Conservation (phyloP, 2,113 vertebrate genomes). For the Limanda limanda region DNA sequence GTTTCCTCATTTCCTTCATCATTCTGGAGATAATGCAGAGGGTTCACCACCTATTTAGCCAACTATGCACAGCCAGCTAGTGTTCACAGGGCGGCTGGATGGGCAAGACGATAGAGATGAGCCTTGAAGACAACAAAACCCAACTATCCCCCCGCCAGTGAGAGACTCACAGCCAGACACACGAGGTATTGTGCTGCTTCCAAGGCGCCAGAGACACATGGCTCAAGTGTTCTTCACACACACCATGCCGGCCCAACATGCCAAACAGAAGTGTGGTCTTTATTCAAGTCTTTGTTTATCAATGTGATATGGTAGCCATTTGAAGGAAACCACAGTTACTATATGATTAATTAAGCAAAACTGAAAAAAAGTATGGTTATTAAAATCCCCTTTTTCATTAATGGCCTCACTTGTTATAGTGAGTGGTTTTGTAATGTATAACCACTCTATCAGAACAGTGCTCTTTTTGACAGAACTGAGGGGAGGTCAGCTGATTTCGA, state of each 20-base stretch:
- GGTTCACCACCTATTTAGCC: constrained; percentile 3
- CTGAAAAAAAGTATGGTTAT: not conserved
- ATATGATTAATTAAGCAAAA: constrained; percentile 22
- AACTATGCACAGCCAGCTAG: constrained; percentile 23
- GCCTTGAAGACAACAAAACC: constrained; percentile 65
- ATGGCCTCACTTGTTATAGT: constrained; percentile 1
- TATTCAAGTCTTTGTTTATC: constrained; percentile 33
- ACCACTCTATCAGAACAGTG: constrained; percentile 3
- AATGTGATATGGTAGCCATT: constrained; percentile 19
- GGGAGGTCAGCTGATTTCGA: constrained; percentile 77
- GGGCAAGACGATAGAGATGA: constrained; percentile 50
- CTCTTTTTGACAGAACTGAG: constrained; percentile 45
- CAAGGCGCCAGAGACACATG: constrained; percentile 47
- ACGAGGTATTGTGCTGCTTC: constrained; percentile 61
- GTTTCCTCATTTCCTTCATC: constrained; percentile 8
- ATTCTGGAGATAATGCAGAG: not conserved
- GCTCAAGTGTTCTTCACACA: constrained; percentile 65
- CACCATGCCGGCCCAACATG: constrained; percentile 42
- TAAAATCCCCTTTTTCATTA: constrained; percentile 1
- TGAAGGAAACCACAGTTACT: constrained; percentile 4
- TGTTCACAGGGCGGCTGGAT: constrained; percentile 43
- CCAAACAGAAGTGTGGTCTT: constrained; percentile 41
- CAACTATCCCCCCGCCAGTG: constrained; percentile 49
- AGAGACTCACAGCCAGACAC: constrained; percentile 66
- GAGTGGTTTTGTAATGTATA: constrained; percentile 18